phyloP scores from a whole-genome alignment of 2,797 vertebrate genomes.

The Neosalanx taihuensis region DNA sequence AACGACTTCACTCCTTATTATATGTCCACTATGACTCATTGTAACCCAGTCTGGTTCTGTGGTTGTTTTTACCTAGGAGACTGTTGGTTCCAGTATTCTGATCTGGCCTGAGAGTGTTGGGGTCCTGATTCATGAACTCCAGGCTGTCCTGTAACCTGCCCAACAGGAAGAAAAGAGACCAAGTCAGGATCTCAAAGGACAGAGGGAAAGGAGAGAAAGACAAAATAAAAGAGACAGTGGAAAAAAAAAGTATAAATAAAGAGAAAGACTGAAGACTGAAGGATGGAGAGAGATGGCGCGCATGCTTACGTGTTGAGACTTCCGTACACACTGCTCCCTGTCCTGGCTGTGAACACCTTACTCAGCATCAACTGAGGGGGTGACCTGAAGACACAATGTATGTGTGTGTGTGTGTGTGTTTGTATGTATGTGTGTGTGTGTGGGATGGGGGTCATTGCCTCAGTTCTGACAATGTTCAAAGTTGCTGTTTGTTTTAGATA shows the following conservation, averaged over 20 bases:
- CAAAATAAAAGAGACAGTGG: neutral
- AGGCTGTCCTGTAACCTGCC: conserved; percentile 94
- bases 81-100: conserved; percentile 85
- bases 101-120: conserved; percentile 85
- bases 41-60: neutral
- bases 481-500: no score
- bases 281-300: conserved; percentile 1
- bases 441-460: no score
- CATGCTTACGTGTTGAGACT: conserved; percentile 95
- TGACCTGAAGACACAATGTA: conserved; percentile 72
- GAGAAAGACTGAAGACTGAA: neutral
- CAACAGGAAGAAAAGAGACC: neutral
- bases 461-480: no score
- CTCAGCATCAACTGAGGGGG: conserved; percentile 98
- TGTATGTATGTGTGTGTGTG: neutral
- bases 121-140: conserved; percentile 95
- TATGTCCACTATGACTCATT: no score
- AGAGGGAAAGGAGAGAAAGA: neutral
- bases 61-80: conserved; percentile 83
- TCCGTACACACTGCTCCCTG: conserved; percentile 92
- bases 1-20: no score
- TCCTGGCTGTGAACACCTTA: conserved; percentile 97
- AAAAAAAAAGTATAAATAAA: neutral
- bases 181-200: neutral
- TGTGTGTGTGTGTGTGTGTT: conserved; percentile 2